Base-by-base conservation (phyloP, 2,797 vertebrate genomes). In the Decapterus maruadsi region DNA sequence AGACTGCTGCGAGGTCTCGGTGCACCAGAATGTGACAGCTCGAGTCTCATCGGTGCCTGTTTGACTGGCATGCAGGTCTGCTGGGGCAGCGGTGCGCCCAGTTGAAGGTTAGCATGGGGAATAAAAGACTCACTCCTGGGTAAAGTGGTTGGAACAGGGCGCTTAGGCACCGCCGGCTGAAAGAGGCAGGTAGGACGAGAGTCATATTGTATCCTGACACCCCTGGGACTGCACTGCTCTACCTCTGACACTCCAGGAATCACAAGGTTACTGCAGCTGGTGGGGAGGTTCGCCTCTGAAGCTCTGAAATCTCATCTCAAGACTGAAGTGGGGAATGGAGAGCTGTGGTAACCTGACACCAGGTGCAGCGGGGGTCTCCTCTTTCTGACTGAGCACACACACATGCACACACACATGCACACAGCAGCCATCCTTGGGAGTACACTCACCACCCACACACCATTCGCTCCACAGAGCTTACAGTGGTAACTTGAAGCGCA, bases 401-500 rank as follows among this genome's bases (percentile, higher is more conserved):
- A 34, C 42, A 54, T 46, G 42, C 9, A 61, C 14, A 57, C 59
- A 45, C 9, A 61, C 56, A 58, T 14, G 55, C 60, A 54, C 14
- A 65, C 56, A 22, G 36, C 51, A 31, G 42, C 26, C 78, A 69
- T 77, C 75, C 68, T 72, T 70, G 62, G 63, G 75, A 81, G 75
- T 53, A 11, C 42, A 19, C 70, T 71, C 68, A 19, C 63, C 84
- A 58, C 75, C 72, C 55, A 68, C 60, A 76, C 85, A 67, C 71
- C 74, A 61, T 78, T 54, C 73, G 4, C 71, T 68, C 71, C 73
- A 72, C 42, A n/a, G 76, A 80, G 81, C 78, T 92, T 87, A 87
- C 65, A 8, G 74, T 60, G 62, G 94, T 94, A 94, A 94, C 89
- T 88, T 77, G 87, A 95, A 90, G 80, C 91, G 91, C 81, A 91